These are phyloP conservation scores for Lagorchestes hirsutus DNA, from an alignment of 2,797 vertebrate species.

Conservation along the genomic window DNA sequence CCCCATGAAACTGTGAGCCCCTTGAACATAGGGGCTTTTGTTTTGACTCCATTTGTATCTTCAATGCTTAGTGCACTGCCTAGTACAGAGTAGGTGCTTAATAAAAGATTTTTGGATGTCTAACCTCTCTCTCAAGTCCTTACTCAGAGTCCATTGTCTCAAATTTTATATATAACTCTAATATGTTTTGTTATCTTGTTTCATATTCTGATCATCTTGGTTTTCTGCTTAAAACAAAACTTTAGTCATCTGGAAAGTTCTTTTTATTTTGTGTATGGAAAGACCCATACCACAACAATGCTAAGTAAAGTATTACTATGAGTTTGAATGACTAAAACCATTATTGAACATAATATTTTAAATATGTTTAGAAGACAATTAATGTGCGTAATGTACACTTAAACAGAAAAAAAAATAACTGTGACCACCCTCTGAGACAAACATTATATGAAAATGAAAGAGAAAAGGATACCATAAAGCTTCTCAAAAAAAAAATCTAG, in stretches of 20 bases:
- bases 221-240: background rate
- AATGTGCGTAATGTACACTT: background rate
- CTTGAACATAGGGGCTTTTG: background rate
- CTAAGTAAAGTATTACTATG: background rate
- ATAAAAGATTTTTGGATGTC: background rate
- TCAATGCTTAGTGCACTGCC: background rate
- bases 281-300: background rate
- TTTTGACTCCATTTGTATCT: background rate
- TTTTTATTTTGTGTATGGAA: background rate
- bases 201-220: background rate
- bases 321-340: background rate
- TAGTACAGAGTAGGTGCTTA: background rate
- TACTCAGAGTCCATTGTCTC: background rate
- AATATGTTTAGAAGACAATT: background rate
- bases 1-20: background rate
- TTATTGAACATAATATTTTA: background rate
- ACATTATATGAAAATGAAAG: background rate
- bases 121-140: background rate
- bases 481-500: background rate
- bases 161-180: background rate
- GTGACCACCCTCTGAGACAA: background rate
- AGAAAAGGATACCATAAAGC: background rate
- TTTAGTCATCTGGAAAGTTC: background rate
- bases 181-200: background rate
- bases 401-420: background rate